A percentile compares a stretch with the other conserved stretches of the same genome.
Evolutionary conservation across 2,888 invertebrate species (phyloP).

Genomic region (Ornithoptera alexandrae): DNA sequence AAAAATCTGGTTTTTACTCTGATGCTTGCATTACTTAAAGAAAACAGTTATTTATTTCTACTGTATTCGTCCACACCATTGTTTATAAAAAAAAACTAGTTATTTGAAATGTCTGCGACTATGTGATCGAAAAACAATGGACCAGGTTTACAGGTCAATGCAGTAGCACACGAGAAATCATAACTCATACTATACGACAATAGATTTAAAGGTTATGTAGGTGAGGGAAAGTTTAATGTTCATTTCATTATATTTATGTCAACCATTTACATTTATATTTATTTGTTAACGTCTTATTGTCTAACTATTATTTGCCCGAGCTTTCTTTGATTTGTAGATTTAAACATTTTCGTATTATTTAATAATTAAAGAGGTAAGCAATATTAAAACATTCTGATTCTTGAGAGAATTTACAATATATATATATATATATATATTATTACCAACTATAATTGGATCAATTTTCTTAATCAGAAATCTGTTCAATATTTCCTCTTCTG

Average conservation of each 20-base stretch:
- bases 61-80: too few species aligned
- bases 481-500: conserved; percentile 50
- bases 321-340: background rate
- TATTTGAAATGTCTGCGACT: background rate
- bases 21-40: too few species aligned
- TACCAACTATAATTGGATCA: conserved; percentile 51
- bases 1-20: too few species aligned
- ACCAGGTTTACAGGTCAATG: conserved; percentile 42
- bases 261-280: conserved; percentile 42
- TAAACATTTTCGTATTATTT: too few species aligned
- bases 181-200: conserved; percentile 41
- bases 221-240: conserved; percentile 55
- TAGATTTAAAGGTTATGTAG: conserved; percentile 55
- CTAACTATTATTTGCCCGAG: background rate
- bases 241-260: conserved; percentile 39
- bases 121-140: conserved; percentile 35
- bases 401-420: background rate
- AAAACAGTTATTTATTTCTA: too few species aligned
- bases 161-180: conserved; percentile 43
- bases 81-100: too few species aligned
- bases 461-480: conserved; percentile 53
- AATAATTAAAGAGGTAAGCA: too few species aligned
- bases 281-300: background rate
- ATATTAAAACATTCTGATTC: too few species aligned
- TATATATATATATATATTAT: conserved; percentile 5